Conservation (phyloP, 2,888 invertebrate genomes). For the Eulithis testata region DNA sequence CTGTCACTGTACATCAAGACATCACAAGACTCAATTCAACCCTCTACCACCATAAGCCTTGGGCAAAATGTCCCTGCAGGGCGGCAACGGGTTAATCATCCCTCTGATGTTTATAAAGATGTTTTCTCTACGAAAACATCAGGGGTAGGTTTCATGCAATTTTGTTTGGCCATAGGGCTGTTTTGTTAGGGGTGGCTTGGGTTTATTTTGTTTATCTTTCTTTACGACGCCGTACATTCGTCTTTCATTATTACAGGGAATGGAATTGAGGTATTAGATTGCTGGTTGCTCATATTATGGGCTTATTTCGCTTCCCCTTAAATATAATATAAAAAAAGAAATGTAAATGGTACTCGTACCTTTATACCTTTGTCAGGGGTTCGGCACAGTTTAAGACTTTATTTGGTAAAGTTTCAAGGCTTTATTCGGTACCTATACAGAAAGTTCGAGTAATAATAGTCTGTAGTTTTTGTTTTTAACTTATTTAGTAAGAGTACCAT, state of each 20-base stretch:
- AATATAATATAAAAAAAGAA: conserved; percentile 4
- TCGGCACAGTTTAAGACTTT: no score
- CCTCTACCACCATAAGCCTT: conserved; percentile 23
- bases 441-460: no score
- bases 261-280: conserved; percentile 21
- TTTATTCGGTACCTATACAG: no score
- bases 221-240: conserved; percentile 22
- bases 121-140: conserved; percentile 37
- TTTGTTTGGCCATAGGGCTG: conserved; percentile 31
- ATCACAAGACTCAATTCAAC: conserved; percentile 4
- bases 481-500: no score
- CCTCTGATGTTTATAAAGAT: conserved; percentile 46
- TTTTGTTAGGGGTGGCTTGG: conserved; percentile 24
- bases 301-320: conserved; percentile 3
- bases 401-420: no score
- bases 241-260: conserved; percentile 18
- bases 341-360: background rate
- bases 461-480: no score
- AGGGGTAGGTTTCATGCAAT: conserved; percentile 36
- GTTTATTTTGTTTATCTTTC: conserved; percentile 38
- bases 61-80: conserved; percentile 47
- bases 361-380: background rate
- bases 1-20: conserved; percentile 3
- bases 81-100: conserved; percentile 48
- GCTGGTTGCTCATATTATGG: conserved; percentile 17